Conservation (phyloP, 2,888 invertebrate species). For the Chrysodeixis includens region DNA sequence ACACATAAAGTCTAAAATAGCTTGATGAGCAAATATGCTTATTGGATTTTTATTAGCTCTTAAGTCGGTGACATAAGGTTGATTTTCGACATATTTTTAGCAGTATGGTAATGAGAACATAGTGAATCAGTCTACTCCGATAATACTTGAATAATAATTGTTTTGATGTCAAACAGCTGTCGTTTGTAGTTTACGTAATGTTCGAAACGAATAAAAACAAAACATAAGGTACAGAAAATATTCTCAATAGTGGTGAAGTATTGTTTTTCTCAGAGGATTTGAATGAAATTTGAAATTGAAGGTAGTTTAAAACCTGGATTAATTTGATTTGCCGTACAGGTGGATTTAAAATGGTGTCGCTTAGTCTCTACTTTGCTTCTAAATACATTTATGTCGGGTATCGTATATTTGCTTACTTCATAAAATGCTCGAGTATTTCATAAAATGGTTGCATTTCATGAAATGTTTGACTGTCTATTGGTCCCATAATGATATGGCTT, state of each 20-base stretch:
- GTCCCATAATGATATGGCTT: too few relatives aligned
- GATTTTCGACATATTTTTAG: constrained; percentile 8
- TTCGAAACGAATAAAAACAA: neutral
- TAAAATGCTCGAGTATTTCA: too few relatives aligned
- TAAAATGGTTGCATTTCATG: too few relatives aligned
- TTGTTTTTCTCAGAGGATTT: too few relatives aligned
- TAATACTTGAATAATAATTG: constrained; percentile 20
- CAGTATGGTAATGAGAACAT: constrained; percentile 11
- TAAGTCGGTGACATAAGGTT: constrained; percentile 8
- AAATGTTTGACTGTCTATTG: too few relatives aligned
- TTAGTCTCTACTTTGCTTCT: too few relatives aligned
- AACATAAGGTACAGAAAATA: neutral
- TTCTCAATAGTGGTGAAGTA: neutral
- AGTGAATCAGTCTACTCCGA: constrained; percentile 28
- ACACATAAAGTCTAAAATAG: neutral
- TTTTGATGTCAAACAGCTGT: constrained; percentile 27
- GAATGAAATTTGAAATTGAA: too few relatives aligned
- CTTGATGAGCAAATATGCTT: neutral
- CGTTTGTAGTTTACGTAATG: neutral
- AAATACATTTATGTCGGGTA: too few relatives aligned
- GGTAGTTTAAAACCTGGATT: too few relatives aligned
- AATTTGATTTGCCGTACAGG: too few relatives aligned
- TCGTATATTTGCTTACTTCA: too few relatives aligned
- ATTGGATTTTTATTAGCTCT: neutral
- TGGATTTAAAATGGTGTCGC: too few relatives aligned